Base-by-base conservation (phyloP, 2,888 invertebrate species). In the Oasisia sp. region DNA sequence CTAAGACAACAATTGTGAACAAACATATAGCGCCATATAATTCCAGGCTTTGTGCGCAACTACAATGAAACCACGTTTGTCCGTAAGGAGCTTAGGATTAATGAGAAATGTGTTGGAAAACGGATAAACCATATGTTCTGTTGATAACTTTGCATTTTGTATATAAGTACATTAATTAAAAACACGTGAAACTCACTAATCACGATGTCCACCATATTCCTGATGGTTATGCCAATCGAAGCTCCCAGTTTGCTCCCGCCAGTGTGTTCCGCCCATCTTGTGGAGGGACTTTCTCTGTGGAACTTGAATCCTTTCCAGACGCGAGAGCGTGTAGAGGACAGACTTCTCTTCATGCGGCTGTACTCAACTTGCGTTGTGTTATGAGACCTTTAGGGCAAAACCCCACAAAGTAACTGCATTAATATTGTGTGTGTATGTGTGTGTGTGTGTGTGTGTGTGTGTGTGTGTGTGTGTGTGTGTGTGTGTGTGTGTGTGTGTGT, bases 301-400 rank as follows among this genome's bases (percentile, higher is more conserved):
- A 56, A 91, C 74, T 91, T 32, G 44, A 91, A 91, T 32, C 91
- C 91, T 44, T 91, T 32, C 74, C 56, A 91, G 27, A 91, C 74
- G 14, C 91, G 32, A 58, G 58, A 32, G 32, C 32, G 32, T 58
- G 44, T 14, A 19, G 14, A 3, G 19, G 32, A n/a, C 8, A 91
- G 9, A 91, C 74, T 32, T 19, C 91, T 32, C 74, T 44, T 91
- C 91, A 91, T 91, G 14, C 91, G 32, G 19, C 74, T 56, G 32
- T 91, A 89, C 50, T 91, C 91, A 74, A 27, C 27, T 19, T n/a
- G 74, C 7, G 74, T 74, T 74, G n/a, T 74, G 27, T 74, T 74
- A n/a, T 74, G 74, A n/a, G 74, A 74, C n/a, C 74, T 74, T 74
- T 27, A 74, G 27, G 74, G 74, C 4, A 56, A 56, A 2, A 11